Percentiles rank a stretch among this genome's conserved stretches.
These are phyloP conservation scores for Sclerodermus sp. DNA, from an alignment of 2,888 invertebrate species.

Conservation along the genomic window DNA sequence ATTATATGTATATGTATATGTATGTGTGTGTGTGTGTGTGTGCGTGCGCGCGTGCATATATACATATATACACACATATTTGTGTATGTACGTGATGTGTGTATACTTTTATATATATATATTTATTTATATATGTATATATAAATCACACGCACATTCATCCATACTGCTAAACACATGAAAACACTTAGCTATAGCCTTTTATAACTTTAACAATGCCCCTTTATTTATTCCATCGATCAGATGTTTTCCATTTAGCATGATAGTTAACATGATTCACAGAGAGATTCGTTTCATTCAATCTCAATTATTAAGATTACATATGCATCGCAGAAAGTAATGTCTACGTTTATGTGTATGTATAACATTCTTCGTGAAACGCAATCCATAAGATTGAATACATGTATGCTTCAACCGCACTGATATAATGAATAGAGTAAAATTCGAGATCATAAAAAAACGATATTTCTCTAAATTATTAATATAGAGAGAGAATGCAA, in stretches of 20 bases:
- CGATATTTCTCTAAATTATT: too few relatives aligned
- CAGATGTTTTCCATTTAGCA: constrained; percentile 20
- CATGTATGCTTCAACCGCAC: too few relatives aligned
- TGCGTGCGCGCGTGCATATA: constrained; percentile 33
- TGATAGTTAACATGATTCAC: constrained; percentile 29
- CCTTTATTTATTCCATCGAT: constrained; percentile 46
- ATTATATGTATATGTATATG: constrained; percentile 13
- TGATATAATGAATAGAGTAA: too few relatives aligned
- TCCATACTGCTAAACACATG: constrained; percentile 34
- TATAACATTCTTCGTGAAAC: too few relatives aligned
- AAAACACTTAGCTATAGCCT: constrained; percentile 39
- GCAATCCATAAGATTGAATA: too few relatives aligned
- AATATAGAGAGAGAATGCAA: too few relatives aligned
- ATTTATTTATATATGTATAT: constrained; percentile 8
- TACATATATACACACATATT: constrained; percentile 26
- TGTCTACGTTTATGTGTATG: neutral
- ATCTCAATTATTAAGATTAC: too few relatives aligned
- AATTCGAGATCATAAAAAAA: too few relatives aligned
- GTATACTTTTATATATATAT: constrained; percentile 9
- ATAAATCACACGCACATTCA: constrained; percentile 33
- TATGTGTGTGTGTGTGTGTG: constrained; percentile 10
- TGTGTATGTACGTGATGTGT: too few relatives aligned
- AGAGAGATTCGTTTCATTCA: constrained; percentile 16
- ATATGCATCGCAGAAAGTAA: too few relatives aligned
- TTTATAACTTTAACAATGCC: constrained; percentile 53